Evolutionary conservation across 2,113 vertebrate genomes (phyloP).

Genomic region (Grantiella picta): DNA sequence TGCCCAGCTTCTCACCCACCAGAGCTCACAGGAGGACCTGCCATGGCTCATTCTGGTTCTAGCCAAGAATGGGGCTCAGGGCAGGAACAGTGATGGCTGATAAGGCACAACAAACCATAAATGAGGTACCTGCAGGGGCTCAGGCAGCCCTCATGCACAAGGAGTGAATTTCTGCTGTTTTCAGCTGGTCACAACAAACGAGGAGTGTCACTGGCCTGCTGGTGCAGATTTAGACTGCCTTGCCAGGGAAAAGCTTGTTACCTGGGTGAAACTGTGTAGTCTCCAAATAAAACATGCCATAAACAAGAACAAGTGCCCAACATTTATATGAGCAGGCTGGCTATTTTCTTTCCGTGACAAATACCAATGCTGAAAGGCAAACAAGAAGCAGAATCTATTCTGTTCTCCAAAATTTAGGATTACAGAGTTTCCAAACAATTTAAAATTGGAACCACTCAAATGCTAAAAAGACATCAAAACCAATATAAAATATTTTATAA

Average conservation of each 20-base stretch:
- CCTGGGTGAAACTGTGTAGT: not conserved
- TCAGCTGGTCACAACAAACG: not conserved
- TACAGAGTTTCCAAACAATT: not conserved
- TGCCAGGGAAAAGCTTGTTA: not conserved
- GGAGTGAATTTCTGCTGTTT: not conserved
- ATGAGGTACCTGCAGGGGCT: not conserved
- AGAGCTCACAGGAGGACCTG: not conserved
- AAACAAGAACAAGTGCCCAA: not conserved
- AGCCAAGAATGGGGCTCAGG: not conserved
- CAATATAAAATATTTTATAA: not conserved
- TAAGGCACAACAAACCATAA: not conserved
- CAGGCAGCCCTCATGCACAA: not conserved
- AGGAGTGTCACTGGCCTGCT: not conserved
- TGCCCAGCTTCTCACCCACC: not conserved
- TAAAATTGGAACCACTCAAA: not conserved
- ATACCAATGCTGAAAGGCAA: not conserved
- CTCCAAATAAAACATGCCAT: not conserved
- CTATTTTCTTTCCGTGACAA: not conserved
- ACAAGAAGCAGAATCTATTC: not conserved
- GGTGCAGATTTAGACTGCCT: not conserved
- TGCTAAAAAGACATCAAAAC: not conserved
- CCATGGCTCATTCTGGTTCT: rapidly evolving
- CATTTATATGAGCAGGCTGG: not conserved
- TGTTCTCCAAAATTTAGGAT: not conserved
- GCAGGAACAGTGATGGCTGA: not conserved